A percentile compares a stretch with the other conserved stretches of the same genome.
phyloP scores from a whole-genome alignment of 2,888 invertebrate genomes.

The Gymnosoma rotundatum region DNA sequence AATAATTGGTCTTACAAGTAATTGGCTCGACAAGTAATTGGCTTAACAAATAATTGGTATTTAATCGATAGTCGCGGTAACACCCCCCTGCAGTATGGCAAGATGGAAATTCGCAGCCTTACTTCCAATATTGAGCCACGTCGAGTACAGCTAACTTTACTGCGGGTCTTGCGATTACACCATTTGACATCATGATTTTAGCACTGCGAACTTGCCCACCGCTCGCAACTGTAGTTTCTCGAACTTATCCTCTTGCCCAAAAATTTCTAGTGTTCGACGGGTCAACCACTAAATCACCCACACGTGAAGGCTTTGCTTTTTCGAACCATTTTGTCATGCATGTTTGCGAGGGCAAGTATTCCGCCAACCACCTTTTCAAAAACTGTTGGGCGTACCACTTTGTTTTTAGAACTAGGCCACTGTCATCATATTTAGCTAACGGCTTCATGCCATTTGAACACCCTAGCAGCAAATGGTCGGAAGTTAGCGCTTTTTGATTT shows the following conservation, averaged over 20 bases:
- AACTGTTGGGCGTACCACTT: not conserved
- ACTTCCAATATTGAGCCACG: not conserved
- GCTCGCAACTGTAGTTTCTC: not conserved
- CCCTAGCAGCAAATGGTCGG: not conserved
- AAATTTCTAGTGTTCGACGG: constrained; percentile 7
- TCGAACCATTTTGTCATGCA: constrained; percentile 12
- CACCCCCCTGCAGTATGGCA: not conserved
- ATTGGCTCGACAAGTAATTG: too few relatives aligned
- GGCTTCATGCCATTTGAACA: constrained; percentile 14
- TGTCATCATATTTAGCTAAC: not conserved
- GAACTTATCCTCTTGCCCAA: not conserved
- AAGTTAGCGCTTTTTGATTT: not conserved
- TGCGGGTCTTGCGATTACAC: not conserved
- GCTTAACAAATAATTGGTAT: too few relatives aligned
- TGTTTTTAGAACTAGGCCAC: not conserved
- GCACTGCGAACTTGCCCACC: constrained; percentile 11
- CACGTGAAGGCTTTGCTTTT: not conserved
- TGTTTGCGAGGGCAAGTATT: not conserved
- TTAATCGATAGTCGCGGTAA: not conserved
- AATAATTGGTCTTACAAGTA: too few relatives aligned
- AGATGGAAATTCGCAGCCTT: not conserved
- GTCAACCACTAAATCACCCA: not conserved
- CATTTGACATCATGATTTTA: not conserved
- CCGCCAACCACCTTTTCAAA: not conserved
- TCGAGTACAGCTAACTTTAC: not conserved